These are phyloP conservation scores for Yoshiicerus persimilis DNA, from an alignment of 1,140 invertebrate genomes.

Conservation along the genomic window DNA sequence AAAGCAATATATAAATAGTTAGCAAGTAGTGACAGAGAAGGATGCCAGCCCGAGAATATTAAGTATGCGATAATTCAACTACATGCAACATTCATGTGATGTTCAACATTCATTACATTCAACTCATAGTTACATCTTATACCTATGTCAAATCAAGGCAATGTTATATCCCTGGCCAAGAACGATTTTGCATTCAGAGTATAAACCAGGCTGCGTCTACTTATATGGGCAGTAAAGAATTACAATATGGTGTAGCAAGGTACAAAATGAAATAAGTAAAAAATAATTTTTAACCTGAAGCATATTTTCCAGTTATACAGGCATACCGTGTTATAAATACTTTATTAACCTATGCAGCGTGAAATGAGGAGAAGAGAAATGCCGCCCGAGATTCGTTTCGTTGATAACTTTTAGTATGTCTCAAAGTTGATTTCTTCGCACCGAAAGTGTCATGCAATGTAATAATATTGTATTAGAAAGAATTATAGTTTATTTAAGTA, in stretches of 20 bases:
- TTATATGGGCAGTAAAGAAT: no score
- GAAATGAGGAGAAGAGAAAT: not conserved
- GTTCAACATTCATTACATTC: not conserved
- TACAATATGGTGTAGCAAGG: no score
- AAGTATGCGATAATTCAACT: slow-evolving; percentile 10
- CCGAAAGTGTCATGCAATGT: not conserved
- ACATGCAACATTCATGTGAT: slow-evolving; percentile 17
- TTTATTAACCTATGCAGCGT: not conserved
- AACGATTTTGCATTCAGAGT: no score
- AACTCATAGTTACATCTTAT: not conserved
- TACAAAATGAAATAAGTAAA: not conserved
- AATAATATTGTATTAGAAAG: not conserved
- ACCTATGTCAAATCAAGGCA: not conserved
- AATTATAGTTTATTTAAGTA: no score
- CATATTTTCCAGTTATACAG: no score
- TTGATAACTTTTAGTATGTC: not conserved
- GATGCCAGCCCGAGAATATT: not conserved
- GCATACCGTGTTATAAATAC: not conserved
- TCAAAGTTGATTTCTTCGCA: not conserved
- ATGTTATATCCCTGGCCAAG: not conserved
- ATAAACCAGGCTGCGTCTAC: no score
- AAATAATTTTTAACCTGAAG: not conserved
- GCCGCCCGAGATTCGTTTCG: not conserved
- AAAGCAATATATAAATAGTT: not conserved
- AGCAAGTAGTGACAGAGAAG: not conserved